These are phyloP conservation scores for Sympetrum striolatum DNA, from an alignment of 2,888 invertebrate genomes.

Conservation along the genomic window DNA sequence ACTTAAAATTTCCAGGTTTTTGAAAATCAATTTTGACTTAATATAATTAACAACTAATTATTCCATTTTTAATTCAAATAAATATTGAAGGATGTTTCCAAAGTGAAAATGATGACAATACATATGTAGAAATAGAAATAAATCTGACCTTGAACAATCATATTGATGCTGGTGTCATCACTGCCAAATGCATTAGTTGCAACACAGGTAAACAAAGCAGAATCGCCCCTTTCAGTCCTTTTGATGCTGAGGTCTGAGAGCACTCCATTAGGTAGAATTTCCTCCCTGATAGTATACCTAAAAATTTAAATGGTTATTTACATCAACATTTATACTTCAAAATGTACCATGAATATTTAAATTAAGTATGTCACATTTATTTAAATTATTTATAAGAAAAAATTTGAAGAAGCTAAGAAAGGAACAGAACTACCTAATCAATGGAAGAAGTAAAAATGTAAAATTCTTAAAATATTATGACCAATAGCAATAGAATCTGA, in stretches of 20 bases:
- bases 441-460: no score
- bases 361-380: background rate
- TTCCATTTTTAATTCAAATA: no score
- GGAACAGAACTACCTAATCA: no score
- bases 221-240: conserved; percentile 86
- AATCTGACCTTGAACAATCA: conserved; percentile 84
- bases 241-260: conserved; percentile 89
- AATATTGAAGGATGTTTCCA: no score
- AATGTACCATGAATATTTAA: background rate
- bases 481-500: no score
- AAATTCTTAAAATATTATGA: no score
- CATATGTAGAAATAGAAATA: background rate
- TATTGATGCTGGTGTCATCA: conserved; percentile 93
- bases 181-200: conserved; percentile 94
- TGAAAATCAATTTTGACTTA: no score
- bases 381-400: no score
- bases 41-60: no score
- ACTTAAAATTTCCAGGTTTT: no score
- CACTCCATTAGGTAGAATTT: conserved; percentile 86
- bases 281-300: conserved; percentile 69
- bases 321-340: background rate
- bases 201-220: conserved; percentile 89
- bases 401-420: no score
- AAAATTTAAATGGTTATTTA: conserved; percentile 26
- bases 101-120: background rate